phyloP scores from a whole-genome alignment of 2,888 invertebrate species.

The Synergus gifuensis region DNA sequence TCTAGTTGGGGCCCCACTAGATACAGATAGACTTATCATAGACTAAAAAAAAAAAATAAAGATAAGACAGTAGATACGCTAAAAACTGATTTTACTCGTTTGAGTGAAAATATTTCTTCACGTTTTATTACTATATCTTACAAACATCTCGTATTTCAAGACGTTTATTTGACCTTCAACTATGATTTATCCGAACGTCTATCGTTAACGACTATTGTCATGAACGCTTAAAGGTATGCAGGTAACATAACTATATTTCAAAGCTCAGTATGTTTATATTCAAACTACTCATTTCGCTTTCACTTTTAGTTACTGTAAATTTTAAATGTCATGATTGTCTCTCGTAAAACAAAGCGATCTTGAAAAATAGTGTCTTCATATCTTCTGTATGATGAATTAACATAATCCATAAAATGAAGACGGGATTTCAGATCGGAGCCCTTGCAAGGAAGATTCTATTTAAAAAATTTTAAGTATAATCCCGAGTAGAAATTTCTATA shows the following conservation, averaged over 20 bases:
- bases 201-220: conserved; percentile 35
- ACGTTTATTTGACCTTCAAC: conserved; percentile 32
- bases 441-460: neutral
- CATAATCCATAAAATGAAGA: neutral
- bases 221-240: conserved; percentile 26
- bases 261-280: conserved; percentile 22
- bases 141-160: conserved; percentile 22
- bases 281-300: conserved; percentile 32
- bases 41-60: too few species aligned
- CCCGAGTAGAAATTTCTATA: too few species aligned
- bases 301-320: conserved; percentile 20
- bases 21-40: too few species aligned
- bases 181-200: conserved; percentile 30
- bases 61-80: too few species aligned
- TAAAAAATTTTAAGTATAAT: too few species aligned
- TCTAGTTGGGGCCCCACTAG: too few species aligned
- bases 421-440: neutral
- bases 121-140: neutral
- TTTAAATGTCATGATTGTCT: conserved; percentile 30
- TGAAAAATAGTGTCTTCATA: conserved; percentile 6
- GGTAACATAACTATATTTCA: conserved; percentile 18
- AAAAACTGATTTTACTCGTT: too few species aligned
- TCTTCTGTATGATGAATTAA: neutral
- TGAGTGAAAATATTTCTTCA: neutral
- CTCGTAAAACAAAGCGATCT: conserved; percentile 24